Base-by-base conservation (phyloP, 2,888 invertebrate genomes). In the Aspidiotus rigidus region DNA sequence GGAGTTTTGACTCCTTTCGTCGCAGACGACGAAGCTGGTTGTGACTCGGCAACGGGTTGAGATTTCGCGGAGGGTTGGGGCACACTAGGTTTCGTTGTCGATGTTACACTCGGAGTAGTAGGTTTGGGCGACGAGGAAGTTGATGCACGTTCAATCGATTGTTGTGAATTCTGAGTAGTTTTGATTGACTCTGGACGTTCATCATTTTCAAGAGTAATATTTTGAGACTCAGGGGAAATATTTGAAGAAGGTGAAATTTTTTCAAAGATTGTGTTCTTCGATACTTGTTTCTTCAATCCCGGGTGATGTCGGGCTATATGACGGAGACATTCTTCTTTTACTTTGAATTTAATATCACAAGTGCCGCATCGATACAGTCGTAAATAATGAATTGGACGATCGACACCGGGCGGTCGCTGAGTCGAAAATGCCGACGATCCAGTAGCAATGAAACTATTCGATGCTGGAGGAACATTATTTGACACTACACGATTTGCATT, bases 261-360 rank as follows among this genome's bases (percentile, higher is more conserved):
- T 13, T 59, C 59, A 39, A 59, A 59, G 13, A 59, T 59, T 10
- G 59, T 59, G 13, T 59, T 13, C 59, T n/a, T 8, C 66, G 57
- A 57, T 28, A n/a, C 28, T 7, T 53, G 53, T 44, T 54, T 28
- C 56, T 28, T 15, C 53, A 54, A 15, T 0, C 40, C 54, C 54
- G 66, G 40, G 56, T 66, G 66, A 9, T 17, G n/a, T 7, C 28
- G 39, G 57, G 39, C 44, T 28, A 66, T 66, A n/a, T 66, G 66
- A 10, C 39, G n/a, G 2, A 66, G n/a, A 11, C 66, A 66, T 28
- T 17, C 59, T 7, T 59, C 59, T 49, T 66, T 66, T 0, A n/a
- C 15, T 11, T 15, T 8, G 44, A 66, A 66, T 39, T 66, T 59
- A 28, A 49, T 49, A 44, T 49, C 57, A 39, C 66, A 66, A 49